Percentiles rank a stretch among this genome's conserved stretches.
Conservation (phyloP, 2,113 vertebrate genomes). For the Peromyscus californicus region DNA sequence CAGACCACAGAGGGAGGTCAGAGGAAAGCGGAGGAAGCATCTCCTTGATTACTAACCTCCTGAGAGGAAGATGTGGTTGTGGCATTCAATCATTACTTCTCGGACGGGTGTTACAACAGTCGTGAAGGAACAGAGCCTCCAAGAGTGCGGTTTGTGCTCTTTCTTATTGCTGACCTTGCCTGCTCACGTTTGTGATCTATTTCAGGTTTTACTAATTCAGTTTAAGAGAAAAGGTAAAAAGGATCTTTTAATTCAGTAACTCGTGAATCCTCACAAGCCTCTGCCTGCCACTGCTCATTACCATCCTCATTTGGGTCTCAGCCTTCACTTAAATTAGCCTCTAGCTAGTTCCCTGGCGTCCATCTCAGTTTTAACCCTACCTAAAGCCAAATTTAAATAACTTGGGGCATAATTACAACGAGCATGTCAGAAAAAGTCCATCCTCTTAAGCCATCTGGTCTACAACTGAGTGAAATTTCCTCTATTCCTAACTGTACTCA, state of each 20-base stretch:
- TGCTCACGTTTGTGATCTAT: not conserved
- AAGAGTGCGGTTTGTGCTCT: not conserved
- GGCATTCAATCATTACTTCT: not conserved
- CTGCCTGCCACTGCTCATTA: not conserved
- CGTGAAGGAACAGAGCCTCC: not conserved
- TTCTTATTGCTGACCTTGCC: not conserved
- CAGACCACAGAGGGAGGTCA: not conserved
- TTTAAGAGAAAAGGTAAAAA: slow-evolving; percentile 47
- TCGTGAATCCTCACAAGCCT: not conserved
- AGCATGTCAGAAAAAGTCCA: not conserved
- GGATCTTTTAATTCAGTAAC: not conserved
- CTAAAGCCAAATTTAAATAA: not conserved
- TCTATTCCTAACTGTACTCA: too few species aligned
- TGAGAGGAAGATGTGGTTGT: not conserved
- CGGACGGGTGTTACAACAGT: not conserved
- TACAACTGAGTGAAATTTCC: not conserved
- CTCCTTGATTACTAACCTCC: not conserved
- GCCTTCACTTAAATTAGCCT: not conserved
- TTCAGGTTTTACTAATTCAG: slow-evolving; percentile 42
- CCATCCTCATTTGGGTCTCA: not conserved
- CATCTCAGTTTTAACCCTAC: not conserved
- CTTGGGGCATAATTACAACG: not conserved
- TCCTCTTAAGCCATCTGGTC: not conserved
- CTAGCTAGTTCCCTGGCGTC: not conserved
- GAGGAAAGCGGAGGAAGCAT: not conserved